Evolutionary conservation across 2,113 vertebrate species (phyloP), one percentile per base, ranked within the genome.

Genomic region (Equus przewalskii): DNA sequence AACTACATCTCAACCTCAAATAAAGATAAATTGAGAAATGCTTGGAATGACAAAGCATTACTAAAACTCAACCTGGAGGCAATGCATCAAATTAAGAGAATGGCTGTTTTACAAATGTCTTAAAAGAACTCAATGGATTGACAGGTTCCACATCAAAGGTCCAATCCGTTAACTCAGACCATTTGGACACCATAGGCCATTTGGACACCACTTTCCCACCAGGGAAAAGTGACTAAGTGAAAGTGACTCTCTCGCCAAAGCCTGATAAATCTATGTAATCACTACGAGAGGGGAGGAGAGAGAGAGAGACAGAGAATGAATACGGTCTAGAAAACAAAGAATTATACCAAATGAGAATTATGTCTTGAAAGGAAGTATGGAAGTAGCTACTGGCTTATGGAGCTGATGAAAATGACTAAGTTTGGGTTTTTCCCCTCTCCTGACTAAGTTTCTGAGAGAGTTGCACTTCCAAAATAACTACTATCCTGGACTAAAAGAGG

Each of bases 391-490:
- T 87, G 64, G 51, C 30, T 60, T 79, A 58, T n/a, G 28, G n/a
- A 46, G 28, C 26, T 80, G 49, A 76, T 76, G 30, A 86, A 70
- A 85, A 72, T 5, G 19, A 54, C 26, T 72, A 33, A 33, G 44
- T 72, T 56, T 72, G 5, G 6, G 49, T 51, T 64, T 76, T 67
- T 49, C 26, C 15, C 46, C 11, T 16, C 30, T 69, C 58, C 36
- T 70, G 54, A 79, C 51, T 92, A 95, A 44, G 44, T 65, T 69
- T 87, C 56, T 72, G 16, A 87, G 64, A 92, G 15, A 87, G 46
- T 18, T 96, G 21, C 22, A 75, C 46, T 81, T 87, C 36, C n/a
- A 87, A 80, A 92, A 81, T 65, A 58, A 81, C n/a, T 72, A 64
- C n/a, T 60, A 87, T 46, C 28, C 56, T 54, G 46, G n/a, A 51